A percentile compares a stretch with the other conserved stretches of the same genome.
phyloP scores from a whole-genome alignment of 2,113 vertebrate species.

The Tichodroma muraria region DNA sequence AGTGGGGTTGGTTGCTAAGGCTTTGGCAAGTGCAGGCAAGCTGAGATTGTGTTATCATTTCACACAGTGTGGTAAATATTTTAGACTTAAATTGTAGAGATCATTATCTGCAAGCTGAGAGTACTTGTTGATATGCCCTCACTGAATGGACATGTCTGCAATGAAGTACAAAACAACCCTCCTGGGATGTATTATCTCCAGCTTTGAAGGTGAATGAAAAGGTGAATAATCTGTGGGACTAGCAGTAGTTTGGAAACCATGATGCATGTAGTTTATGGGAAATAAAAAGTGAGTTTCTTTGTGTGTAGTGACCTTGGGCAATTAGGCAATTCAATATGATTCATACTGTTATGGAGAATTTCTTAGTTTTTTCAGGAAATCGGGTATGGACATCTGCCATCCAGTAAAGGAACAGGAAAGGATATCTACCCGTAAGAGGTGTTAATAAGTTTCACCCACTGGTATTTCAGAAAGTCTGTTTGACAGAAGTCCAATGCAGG shows the following conservation, averaged over 20 bases:
- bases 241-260: background rate
- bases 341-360: background rate
- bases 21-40: background rate
- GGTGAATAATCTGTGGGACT: background rate
- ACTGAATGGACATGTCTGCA: background rate
- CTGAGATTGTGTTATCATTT: background rate
- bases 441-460: background rate
- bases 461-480: background rate
- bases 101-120: background rate
- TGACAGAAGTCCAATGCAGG: background rate
- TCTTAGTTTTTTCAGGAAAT: background rate
- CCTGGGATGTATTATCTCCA: background rate
- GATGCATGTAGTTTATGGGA: background rate
- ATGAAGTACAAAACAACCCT: background rate
- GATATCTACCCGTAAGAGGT: background rate
- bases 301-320: background rate
- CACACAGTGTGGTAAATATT: background rate
- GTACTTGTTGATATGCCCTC: background rate
- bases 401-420: background rate
- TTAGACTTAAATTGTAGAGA: background rate
- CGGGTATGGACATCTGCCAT: background rate
- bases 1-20: background rate
- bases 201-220: background rate
- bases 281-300: background rate
- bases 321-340: background rate